Conservation (phyloP, 1,140 invertebrate species). For the Vanessa atalanta region DNA sequence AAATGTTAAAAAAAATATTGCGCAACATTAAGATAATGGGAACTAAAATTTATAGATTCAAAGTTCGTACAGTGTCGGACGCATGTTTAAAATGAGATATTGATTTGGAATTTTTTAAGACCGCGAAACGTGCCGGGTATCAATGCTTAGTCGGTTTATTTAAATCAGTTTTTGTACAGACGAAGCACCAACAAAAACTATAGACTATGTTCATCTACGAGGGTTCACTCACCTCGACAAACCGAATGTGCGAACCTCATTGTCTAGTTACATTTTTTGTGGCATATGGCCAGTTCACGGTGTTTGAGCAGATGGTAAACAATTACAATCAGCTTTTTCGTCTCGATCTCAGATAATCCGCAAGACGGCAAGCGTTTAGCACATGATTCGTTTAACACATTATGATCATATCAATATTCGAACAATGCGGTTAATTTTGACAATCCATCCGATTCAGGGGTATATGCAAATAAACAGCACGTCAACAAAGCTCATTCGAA, state of each 20-base stretch:
- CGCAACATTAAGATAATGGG: conserved; percentile 10
- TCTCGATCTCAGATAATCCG: conserved; percentile 34
- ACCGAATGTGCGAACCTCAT: conserved; percentile 74
- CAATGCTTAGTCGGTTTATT: conserved; percentile 59
- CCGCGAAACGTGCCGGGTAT: conserved; percentile 42
- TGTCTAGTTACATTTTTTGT: conserved; percentile 72
- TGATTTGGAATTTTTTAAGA: conserved; percentile 41
- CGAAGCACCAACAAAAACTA: conserved; percentile 69
- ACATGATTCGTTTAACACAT: conserved; percentile 23
- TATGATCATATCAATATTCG: conserved; percentile 46
- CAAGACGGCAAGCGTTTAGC: conserved; percentile 17
- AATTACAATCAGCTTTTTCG: conserved; percentile 39
- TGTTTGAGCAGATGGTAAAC: conserved; percentile 54
- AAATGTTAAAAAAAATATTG: conserved; percentile 6
- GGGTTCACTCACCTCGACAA: conserved; percentile 72
- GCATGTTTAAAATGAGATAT: conserved; percentile 46
- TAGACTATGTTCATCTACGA: conserved; percentile 57
- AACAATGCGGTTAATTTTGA: conserved; percentile 58
- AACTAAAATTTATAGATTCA: conserved; percentile 28
- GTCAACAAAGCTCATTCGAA: conserved; percentile 56
- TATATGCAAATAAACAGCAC: conserved; percentile 69
- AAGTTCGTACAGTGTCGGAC: conserved; percentile 29
- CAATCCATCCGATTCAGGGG: conserved; percentile 57
- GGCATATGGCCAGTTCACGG: conserved; percentile 63
- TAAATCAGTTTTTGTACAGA: conserved; percentile 63